Percentiles rank a stretch among this genome's conserved stretches.
These are phyloP conservation scores for Cryptoprocta ferox DNA, from an alignment of 2,797 vertebrate species.

Conservation along the genomic window DNA sequence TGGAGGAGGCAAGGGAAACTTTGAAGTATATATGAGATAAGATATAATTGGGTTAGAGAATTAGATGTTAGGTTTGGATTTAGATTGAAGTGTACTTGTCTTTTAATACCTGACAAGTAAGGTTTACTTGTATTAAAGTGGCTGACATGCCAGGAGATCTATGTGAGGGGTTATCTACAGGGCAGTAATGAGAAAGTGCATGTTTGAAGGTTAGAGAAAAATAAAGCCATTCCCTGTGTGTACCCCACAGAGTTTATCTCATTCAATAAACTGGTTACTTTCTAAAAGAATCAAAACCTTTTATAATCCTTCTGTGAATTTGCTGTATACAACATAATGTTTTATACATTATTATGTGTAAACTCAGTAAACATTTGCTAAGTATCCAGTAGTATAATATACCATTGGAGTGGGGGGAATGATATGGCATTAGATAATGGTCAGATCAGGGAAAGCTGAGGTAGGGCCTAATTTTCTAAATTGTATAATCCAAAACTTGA, in stretches of 20 bases:
- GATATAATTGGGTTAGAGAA: background rate
- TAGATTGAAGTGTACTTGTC: background rate
- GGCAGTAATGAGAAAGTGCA: background rate
- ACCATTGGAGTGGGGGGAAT: background rate
- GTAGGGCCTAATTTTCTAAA: background rate
- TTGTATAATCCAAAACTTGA: background rate
- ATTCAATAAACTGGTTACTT: background rate
- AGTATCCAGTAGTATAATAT: background rate
- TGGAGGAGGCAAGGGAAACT: background rate
- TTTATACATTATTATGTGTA: background rate
- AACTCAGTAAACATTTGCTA: background rate
- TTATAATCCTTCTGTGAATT: background rate
- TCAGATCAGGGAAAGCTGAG: background rate
- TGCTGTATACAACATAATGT: background rate
- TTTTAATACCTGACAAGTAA: slow-evolving; percentile 9
- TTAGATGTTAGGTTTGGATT: background rate
- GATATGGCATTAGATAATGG: background rate
- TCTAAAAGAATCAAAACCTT: background rate
- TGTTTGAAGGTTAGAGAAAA: background rate
- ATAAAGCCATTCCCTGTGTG: background rate
- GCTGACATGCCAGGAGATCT: background rate
- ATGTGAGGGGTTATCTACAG: background rate
- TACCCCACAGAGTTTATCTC: background rate
- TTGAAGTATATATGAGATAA: background rate
- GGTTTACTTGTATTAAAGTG: background rate